Conservation (phyloP, 64 coral and sea anemone genomes). For the Actinia tenebrosa region DNA sequence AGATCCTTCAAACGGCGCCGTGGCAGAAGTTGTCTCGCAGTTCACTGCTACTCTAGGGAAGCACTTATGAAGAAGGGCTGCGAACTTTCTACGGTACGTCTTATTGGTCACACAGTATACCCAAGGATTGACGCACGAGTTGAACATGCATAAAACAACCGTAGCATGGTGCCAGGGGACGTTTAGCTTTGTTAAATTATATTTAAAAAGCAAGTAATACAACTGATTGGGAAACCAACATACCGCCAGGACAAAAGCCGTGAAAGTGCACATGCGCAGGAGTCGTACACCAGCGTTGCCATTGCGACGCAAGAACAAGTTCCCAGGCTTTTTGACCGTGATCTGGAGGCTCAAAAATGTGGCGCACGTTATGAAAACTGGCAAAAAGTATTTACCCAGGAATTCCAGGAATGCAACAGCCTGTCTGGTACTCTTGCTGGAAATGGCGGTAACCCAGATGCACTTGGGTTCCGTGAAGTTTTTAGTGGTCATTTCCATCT, state of each 20-base stretch:
- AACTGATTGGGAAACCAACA: slow-evolving; percentile 79
- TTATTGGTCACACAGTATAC: slow-evolving; percentile 75
- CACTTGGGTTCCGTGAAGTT: slow-evolving; percentile 20
- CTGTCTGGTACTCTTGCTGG: slow-evolving; percentile 29
- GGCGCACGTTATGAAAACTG: slow-evolving; percentile 47
- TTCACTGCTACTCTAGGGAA: neutral
- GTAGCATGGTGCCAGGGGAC: slow-evolving; percentile 64
- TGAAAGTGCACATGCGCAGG: slow-evolving; percentile 63
- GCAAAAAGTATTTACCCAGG: slow-evolving; percentile 51
- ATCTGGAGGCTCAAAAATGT: slow-evolving; percentile 46
- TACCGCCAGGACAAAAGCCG: slow-evolving; percentile 39
- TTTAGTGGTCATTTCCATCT: slow-evolving; percentile 42
- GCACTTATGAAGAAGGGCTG: neutral
- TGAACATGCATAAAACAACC: slow-evolving; percentile 71
- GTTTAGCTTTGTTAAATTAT: slow-evolving; percentile 43
- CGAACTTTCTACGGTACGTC: slow-evolving; percentile 48
- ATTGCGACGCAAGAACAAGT: slow-evolving; percentile 6
- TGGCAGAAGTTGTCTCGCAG: neutral
- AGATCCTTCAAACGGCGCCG: neutral
- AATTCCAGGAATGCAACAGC: slow-evolving; percentile 53
- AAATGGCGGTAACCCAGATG: slow-evolving; percentile 53
- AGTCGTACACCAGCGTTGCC: slow-evolving; percentile 39
- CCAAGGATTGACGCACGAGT: slow-evolving; percentile 71
- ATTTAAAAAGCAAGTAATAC: slow-evolving; percentile 72
- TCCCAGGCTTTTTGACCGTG: slow-evolving; percentile 24